These are phyloP conservation scores for Thymallus thymallus DNA, from an alignment of 2,113 vertebrate species.

Conservation along the genomic window DNA sequence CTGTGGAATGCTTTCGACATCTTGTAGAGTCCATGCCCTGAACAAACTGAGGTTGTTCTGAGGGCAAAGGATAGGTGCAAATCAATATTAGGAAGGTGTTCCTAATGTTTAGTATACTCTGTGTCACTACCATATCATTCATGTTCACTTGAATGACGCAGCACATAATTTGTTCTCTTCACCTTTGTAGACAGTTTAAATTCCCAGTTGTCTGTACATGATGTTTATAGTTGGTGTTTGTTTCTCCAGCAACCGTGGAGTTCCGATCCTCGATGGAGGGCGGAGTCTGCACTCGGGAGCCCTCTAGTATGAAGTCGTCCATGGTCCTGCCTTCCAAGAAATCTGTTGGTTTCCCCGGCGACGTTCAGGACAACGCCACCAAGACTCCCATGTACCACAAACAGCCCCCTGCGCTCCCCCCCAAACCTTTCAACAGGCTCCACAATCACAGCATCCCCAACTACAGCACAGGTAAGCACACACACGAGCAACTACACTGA, in stretches of 20 bases:
- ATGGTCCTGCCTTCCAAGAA: constrained; percentile 70
- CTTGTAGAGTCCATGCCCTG: no score
- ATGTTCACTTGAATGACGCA: background rate
- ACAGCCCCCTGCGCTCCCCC: constrained; percentile 97
- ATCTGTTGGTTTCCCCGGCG: constrained; percentile 84
- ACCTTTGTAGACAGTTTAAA: background rate
- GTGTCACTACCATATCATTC: background rate
- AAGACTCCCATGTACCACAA: constrained; percentile 93
- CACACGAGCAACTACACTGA: no score
- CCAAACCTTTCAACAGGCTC: constrained; percentile 94
- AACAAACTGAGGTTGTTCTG: no score
- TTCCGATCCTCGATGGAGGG: constrained; percentile 86
- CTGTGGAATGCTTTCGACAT: no score
- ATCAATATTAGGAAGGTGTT: no score
- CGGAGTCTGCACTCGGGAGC: constrained; percentile 86
- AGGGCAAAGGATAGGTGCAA: no score
- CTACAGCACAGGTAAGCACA: constrained; percentile 89
- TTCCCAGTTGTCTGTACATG: background rate
- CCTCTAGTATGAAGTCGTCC: constrained; percentile 82
- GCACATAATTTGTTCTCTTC: background rate
- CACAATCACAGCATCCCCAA: constrained; percentile 64
- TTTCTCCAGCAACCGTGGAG: constrained; percentile 83
- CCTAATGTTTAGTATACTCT: no score
- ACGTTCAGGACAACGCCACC: constrained; percentile 88
- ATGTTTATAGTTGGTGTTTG: background rate